Conservation (phyloP, 1,140 invertebrate species). For the Hyposmocoma kahamanoa region DNA sequence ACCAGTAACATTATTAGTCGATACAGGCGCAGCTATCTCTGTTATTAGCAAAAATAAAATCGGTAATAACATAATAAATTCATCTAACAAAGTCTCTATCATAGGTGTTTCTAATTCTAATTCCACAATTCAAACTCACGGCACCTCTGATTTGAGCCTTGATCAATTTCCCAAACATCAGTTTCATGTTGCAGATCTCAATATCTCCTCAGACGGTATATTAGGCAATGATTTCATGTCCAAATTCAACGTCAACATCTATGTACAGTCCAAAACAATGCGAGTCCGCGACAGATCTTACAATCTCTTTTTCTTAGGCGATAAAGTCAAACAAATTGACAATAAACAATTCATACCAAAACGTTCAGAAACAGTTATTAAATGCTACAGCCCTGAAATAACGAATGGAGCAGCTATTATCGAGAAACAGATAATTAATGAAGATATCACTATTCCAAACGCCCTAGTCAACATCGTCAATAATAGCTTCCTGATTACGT, state of each 20-base stretch:
- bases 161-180: slow-evolving; percentile 19
- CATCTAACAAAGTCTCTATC: slow-evolving; percentile 8
- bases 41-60: slow-evolving; percentile 13
- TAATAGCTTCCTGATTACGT: slow-evolving; percentile 7
- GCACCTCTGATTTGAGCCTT: slow-evolving; percentile 18
- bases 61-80: slow-evolving; percentile 1
- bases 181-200: slow-evolving; percentile 25
- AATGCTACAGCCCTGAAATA: slow-evolving; percentile 9
- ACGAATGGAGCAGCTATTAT: slow-evolving; percentile 12
- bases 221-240: slow-evolving; percentile 31
- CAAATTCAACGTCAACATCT: slow-evolving; percentile 24
- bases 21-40: slow-evolving; percentile 17
- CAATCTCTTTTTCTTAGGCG: slow-evolving; percentile 18
- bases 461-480: slow-evolving; percentile 17
- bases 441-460: slow-evolving; percentile 17
- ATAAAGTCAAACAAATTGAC: not conserved
- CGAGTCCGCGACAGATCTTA: slow-evolving; percentile 18
- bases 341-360: slow-evolving; percentile 16
- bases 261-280: slow-evolving; percentile 27
- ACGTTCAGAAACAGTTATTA: slow-evolving; percentile 24
- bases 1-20: slow-evolving; percentile 8
- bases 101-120: slow-evolving; percentile 8
- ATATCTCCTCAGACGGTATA: slow-evolving; percentile 26
- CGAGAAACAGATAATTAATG: slow-evolving; percentile 16
- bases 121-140: slow-evolving; percentile 10